phyloP scores from a whole-genome alignment of 2,888 invertebrate genomes.

The Tortricodes alternella region DNA sequence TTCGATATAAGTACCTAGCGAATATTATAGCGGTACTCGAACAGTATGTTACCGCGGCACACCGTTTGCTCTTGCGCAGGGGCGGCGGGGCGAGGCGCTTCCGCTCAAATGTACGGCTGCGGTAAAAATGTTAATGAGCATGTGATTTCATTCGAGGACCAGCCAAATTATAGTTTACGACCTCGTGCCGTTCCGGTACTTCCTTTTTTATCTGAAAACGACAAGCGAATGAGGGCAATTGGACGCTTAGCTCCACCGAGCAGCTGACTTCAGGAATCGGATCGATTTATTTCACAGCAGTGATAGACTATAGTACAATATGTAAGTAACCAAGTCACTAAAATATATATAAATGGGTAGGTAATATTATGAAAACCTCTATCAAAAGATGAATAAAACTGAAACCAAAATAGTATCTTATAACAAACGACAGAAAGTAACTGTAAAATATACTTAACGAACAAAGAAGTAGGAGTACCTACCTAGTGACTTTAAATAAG shows the following conservation, averaged over 20 bases:
- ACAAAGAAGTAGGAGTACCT: too few species aligned
- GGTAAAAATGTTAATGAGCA: constrained; percentile 51
- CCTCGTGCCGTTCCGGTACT: constrained; percentile 31
- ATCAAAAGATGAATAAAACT: too few species aligned
- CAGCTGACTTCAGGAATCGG: not conserved
- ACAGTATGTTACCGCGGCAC: constrained; percentile 32
- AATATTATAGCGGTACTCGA: constrained; percentile 33
- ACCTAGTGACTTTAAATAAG: too few species aligned
- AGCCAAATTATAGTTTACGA: constrained; percentile 46
- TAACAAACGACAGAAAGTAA: too few species aligned
- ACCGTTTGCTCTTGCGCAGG: constrained; percentile 41
- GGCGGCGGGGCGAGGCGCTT: constrained; percentile 42
- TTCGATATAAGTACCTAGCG: constrained; percentile 17
- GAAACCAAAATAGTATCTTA: too few species aligned
- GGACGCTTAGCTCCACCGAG: constrained; percentile 3
- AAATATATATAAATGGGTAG: too few species aligned
- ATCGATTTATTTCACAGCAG: too few species aligned
- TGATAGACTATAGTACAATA: too few species aligned
- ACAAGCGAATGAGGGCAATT: constrained; percentile 19
- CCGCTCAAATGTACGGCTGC: constrained; percentile 44
- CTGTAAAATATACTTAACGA: too few species aligned
- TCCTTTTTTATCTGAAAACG: constrained; percentile 16
- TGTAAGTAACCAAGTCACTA: too few species aligned
- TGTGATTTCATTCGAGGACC: constrained; percentile 45
- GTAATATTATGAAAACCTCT: too few species aligned